Conservation (phyloP, 2,113 vertebrate species). For the Salvelinus sp. region DNA sequence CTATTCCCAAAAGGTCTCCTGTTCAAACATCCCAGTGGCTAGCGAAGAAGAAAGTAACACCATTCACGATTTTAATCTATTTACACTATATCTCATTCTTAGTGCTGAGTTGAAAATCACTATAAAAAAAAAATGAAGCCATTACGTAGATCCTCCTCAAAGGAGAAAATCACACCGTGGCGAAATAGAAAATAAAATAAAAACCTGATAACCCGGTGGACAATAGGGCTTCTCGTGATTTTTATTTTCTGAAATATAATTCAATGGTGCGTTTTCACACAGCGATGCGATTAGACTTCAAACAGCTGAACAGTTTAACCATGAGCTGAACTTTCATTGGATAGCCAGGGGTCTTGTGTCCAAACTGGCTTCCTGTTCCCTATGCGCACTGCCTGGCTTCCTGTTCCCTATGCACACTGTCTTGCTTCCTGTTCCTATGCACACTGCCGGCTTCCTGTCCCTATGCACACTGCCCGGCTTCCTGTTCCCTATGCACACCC, state of each 20-base stretch:
- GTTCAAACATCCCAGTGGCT: constrained; percentile 4
- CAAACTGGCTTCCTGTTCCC: too few relatives aligned
- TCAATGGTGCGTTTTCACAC: not conserved
- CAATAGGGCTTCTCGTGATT: not conserved
- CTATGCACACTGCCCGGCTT: too few relatives aligned
- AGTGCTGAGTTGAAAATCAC: not conserved
- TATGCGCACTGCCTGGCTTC: too few relatives aligned
- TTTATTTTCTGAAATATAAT: constrained; percentile 1
- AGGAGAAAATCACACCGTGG: not conserved
- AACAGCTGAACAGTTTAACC: not conserved
- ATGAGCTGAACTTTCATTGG: not conserved
- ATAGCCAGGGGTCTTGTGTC: not conserved
- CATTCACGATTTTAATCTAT: constrained; percentile 23
- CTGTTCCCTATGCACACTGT: too few relatives aligned
- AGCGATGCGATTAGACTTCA: not conserved
- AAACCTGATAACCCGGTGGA: not conserved
- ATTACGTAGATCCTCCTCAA: not conserved
- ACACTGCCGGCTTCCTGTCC: too few relatives aligned
- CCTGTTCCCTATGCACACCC: too few relatives aligned
- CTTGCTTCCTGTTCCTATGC: too few relatives aligned
- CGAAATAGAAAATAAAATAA: constrained; percentile 11
- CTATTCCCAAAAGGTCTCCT: constrained; percentile 23
- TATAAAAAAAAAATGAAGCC: not conserved
- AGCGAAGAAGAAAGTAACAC: constrained; percentile 7
- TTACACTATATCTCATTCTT: constrained; percentile 5